Percentiles rank a stretch among this genome's conserved stretches.
Conservation (phyloP, 2,113 vertebrate species). For the Scophthalmus maximus region DNA sequence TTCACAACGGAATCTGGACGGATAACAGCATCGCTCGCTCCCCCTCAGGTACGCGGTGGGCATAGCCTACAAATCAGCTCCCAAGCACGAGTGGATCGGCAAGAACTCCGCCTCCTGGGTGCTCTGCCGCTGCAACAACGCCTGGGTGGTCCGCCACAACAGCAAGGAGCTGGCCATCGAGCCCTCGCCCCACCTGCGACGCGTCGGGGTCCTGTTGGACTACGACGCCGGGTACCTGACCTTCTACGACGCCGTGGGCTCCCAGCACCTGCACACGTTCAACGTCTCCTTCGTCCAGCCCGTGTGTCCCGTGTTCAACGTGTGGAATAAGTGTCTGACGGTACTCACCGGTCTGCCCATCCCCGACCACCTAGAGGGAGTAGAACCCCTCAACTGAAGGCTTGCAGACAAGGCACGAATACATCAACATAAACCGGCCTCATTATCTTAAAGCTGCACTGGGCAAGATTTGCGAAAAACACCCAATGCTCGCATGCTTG, state of each 20-base stretch:
- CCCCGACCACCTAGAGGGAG: constrained; percentile 94
- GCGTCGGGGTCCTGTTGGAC: constrained; percentile 94
- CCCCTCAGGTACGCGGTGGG: constrained; percentile 93
- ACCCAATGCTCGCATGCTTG: not conserved
- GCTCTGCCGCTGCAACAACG: constrained; percentile 96
- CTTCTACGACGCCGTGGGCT: constrained; percentile 97
- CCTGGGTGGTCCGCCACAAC: constrained; percentile 95
- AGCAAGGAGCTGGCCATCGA: constrained; percentile 95
- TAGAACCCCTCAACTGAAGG: constrained; percentile 86
- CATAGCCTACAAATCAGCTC: constrained; percentile 95
- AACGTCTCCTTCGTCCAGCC: constrained; percentile 93
- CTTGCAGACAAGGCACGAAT: not conserved
- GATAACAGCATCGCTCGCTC: not conserved
- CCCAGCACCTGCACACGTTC: constrained; percentile 95
- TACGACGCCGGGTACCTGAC: constrained; percentile 93
- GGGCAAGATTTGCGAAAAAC: constrained; percentile 28
- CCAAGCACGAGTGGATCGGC: constrained; percentile 97
- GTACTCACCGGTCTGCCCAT: constrained; percentile 97
- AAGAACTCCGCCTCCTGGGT: constrained; percentile 98
- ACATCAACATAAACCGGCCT: constrained; percentile 15
- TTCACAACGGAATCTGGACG: not conserved
- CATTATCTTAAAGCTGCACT: constrained; percentile 47
- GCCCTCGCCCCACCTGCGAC: constrained; percentile 92
- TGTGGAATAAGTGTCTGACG: constrained; percentile 98
- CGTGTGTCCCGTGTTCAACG: constrained; percentile 95